These are phyloP conservation scores for Lasioglossum leucozonium DNA, from an alignment of 2,888 invertebrate species.

Conservation along the genomic window DNA sequence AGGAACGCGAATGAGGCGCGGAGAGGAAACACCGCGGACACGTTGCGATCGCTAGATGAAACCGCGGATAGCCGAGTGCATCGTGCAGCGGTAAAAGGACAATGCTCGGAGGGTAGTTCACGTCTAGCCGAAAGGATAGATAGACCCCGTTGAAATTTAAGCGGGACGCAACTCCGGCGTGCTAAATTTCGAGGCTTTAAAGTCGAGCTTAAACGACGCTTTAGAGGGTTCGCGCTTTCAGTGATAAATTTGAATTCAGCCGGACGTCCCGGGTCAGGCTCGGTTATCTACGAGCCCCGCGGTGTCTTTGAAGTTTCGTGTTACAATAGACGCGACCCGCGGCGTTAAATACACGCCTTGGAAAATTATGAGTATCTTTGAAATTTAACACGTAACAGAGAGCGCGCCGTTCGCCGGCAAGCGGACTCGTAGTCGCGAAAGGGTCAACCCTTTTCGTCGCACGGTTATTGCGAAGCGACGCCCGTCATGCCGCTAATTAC, in stretches of 20 bases:
- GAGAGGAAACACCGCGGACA: neutral
- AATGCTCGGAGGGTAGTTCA: slow-evolving; percentile 47
- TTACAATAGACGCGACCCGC: slow-evolving; percentile 25
- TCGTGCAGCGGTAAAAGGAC: slow-evolving; percentile 52
- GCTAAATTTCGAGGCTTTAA: slow-evolving; percentile 62
- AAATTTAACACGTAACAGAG: slow-evolving; percentile 38
- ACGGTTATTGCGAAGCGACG: neutral
- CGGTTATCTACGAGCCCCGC: slow-evolving; percentile 31
- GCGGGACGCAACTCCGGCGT: slow-evolving; percentile 27
- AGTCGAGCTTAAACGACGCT: slow-evolving; percentile 55
- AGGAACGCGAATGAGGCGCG: neutral
- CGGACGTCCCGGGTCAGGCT: slow-evolving; percentile 19
- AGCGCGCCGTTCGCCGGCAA: neutral
- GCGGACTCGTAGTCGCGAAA: neutral
- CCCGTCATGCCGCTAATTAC: slow-evolving; percentile 41
- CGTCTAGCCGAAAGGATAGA: slow-evolving; percentile 39
- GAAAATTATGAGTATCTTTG: slow-evolving; percentile 39
- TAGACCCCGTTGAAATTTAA: slow-evolving; percentile 59
- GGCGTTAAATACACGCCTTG: slow-evolving; percentile 19
- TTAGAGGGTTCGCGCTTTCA: slow-evolving; percentile 36
- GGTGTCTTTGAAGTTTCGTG: slow-evolving; percentile 23
- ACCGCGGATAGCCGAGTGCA: slow-evolving; percentile 43
- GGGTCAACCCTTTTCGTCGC: neutral
- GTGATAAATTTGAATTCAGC: slow-evolving; percentile 51
- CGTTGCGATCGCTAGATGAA: slow-evolving; percentile 23